These are phyloP conservation scores for Apodemus sylvaticus DNA, from an alignment of 2,113 vertebrate species.

Conservation along the genomic window DNA sequence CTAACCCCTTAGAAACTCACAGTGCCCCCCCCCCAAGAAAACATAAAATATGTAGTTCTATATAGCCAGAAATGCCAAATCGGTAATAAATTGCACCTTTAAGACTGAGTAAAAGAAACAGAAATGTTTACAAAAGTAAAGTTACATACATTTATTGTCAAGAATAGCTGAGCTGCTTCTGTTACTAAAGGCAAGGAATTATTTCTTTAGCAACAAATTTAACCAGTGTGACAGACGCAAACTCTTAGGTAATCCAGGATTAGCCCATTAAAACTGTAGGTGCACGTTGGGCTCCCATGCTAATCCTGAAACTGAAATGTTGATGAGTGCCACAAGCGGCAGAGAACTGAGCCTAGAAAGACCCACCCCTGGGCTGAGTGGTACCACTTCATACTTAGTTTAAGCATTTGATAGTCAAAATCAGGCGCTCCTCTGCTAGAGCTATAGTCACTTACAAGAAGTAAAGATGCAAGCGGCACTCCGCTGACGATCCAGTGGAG, in stretches of 20 bases:
- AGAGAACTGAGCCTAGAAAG: slow-evolving; percentile 69
- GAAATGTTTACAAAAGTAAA: slow-evolving; percentile 77
- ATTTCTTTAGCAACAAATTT: slow-evolving; percentile 78
- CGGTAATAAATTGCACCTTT: slow-evolving; percentile 76
- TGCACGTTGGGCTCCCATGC: slow-evolving; percentile 53
- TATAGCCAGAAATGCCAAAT: slow-evolving; percentile 71
- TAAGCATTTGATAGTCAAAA: slow-evolving; percentile 65
- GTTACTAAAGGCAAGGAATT: slow-evolving; percentile 72
- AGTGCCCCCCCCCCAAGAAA: slow-evolving; percentile 59
- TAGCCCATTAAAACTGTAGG: slow-evolving; percentile 68
- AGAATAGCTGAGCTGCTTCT: slow-evolving; percentile 69
- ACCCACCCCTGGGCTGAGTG: slow-evolving; percentile 67
- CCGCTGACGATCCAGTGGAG: slow-evolving; percentile 66
- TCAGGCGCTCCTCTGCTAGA: slow-evolving; percentile 69
- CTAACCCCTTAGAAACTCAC: slow-evolving; percentile 73
- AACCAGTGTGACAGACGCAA: slow-evolving; percentile 77
- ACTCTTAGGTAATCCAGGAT: slow-evolving; percentile 79
- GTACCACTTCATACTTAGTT: slow-evolving; percentile 52
- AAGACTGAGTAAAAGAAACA: slow-evolving; percentile 71
- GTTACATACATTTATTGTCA: slow-evolving; percentile 73
- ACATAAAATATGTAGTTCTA: slow-evolving; percentile 53
- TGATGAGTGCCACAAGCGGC: slow-evolving; percentile 65
- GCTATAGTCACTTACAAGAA: slow-evolving; percentile 65
- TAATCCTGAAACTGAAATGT: slow-evolving; percentile 58
- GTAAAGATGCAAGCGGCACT: slow-evolving; percentile 68